Base-by-base conservation (phyloP, 2,113 vertebrate species). In the Leiothrix lutea region DNA sequence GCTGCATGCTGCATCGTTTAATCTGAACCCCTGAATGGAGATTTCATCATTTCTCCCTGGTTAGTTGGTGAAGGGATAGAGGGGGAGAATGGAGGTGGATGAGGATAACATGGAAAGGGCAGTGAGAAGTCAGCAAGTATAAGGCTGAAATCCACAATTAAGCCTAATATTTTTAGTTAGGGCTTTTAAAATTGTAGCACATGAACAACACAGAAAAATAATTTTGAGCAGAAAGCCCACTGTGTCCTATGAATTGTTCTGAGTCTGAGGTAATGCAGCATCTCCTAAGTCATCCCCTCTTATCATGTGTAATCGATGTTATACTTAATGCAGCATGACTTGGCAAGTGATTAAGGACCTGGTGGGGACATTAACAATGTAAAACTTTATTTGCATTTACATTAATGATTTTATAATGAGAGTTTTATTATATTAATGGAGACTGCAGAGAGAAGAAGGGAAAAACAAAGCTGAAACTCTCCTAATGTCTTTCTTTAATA, bases 391-490 rank as follows among this genome's bases (percentile, higher is more conserved):
- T 98, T 97, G 94, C 95, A 96, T 97, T 97, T 97, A 77, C 91
- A 94, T 86, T 98, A 98, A 98, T 97, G 97, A 97, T 94, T 97
- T 98, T 97, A 95, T 97, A 98, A 98, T 97, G 97, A 90, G 70
- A 57, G 5, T 97, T 98, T 98, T 98, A 97, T 96, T 97, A 96
- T 97, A 98, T 97, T 98, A 98, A 98, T 98, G 94, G 97, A 93
- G 91, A 94, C 80, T 94, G 88, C 84, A 91, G 95, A 86, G 84
- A 97, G 88, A 64, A 84, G 79, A 95, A 62, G 79, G 81, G 85
- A 73, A 89, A 91, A 97, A 86, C 23, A 83, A 95, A 96, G 83
- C 90, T 92, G 84, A 94, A 97, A 92, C 72, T 70, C n/a, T 50
- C 70, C 72, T 88, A 88, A 92, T 78, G 81, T 85, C 67, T 94